phyloP scores from a whole-genome alignment of 1,140 invertebrate species.

The Sipha flava region DNA sequence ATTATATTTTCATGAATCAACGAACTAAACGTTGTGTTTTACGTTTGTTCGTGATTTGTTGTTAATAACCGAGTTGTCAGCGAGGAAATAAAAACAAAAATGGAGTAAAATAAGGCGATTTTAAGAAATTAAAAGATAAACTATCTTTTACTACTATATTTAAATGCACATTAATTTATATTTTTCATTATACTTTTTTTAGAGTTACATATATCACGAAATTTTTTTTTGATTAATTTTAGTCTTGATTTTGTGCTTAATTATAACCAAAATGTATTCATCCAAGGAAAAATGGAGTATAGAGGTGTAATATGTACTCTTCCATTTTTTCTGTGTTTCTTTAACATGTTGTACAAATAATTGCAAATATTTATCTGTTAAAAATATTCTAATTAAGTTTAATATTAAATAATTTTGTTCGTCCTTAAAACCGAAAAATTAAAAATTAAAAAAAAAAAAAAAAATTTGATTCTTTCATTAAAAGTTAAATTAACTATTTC shows the following conservation, averaged over 20 bases:
- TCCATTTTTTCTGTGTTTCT: background rate
- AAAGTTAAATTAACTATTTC: too few relatives aligned
- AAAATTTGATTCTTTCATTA: background rate
- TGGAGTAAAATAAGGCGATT: background rate
- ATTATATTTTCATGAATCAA: slow-evolving; percentile 27
- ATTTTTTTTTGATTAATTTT: background rate
- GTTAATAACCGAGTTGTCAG: background rate
- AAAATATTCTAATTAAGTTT: too few relatives aligned
- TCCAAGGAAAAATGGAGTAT: background rate
- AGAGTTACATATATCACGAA: background rate
- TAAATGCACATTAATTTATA: background rate
- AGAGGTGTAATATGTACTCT: background rate
- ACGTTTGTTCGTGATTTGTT: slow-evolving; percentile 22
- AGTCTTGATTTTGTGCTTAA: background rate
- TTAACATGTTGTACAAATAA: too few relatives aligned
- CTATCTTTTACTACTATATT: background rate
- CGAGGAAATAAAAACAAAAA: background rate
- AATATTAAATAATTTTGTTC: too few relatives aligned
- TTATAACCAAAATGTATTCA: background rate
- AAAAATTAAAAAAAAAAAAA: too few relatives aligned
- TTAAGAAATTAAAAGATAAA: slow-evolving; percentile 21
- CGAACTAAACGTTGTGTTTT: slow-evolving; percentile 3
- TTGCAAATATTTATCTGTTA: too few relatives aligned
- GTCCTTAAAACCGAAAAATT: too few relatives aligned
- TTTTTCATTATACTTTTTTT: background rate